Base-by-base conservation (phyloP, 2,888 invertebrate genomes). In the Dolichopus griseipennis region DNA sequence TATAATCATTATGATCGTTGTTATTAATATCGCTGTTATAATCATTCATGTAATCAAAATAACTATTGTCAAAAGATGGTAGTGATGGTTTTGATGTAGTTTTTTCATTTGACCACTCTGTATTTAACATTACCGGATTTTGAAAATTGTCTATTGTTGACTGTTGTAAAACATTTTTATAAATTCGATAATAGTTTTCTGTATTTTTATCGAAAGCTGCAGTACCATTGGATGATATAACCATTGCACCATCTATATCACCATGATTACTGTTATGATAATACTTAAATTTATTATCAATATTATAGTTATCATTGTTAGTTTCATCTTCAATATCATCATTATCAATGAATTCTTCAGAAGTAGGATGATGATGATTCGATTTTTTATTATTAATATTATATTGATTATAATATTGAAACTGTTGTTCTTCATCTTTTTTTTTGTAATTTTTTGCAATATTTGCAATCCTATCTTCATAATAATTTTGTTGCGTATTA, bases 401-500 rank as follows among this genome's bases (percentile, higher is more conserved):
- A 61, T 66, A 67, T 64, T 70, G 71, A 20, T 65, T 68, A 33
- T 70, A 66, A 20, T 63, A 67, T n/a, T 71, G 67, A 4, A 71
- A 69, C 68, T 9, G 68, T 70, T n/a, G 34, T 20, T 65, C 9
- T 43, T 43, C 34, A 34, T 20, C 6, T 21, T 5, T 20, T 37
- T 67, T 61, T 27, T 67, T 7, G 12, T 67, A 15, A 67, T 62
- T 33, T 8, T 61, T 62, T 9, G 64, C 27, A 20, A 37, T 37
- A 37, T 37, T 37, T 37, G 37, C 37, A 37, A 37, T 37, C 1
- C 8, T 37, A 37, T 12, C 37, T 7, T 37, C 8, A 21, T 61
- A 21, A 12, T 61, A 18, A 21, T 22, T 61, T 61, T 61, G 61
- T 21, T 61, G 61, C 9, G 21, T 61, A 61, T 61, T 21, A 9